Percentiles rank a stretch among this genome's conserved stretches.
These are phyloP conservation scores for Heliconius charithonia DNA, from an alignment of 2,888 invertebrate species.

Conservation along the genomic window DNA sequence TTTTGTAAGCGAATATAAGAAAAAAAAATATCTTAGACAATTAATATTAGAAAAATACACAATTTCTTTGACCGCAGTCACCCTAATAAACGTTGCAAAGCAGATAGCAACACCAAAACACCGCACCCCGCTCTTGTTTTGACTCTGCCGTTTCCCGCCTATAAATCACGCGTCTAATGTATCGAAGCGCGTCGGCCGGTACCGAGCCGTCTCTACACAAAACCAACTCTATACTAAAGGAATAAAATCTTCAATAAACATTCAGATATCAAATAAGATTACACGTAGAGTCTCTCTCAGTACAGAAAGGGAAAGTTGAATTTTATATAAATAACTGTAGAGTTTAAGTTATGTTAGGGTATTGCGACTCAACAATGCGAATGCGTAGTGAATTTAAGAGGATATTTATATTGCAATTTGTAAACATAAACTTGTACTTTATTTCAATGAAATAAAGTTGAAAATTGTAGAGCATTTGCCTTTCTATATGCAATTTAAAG, in stretches of 20 bases:
- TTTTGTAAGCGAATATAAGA: not conserved
- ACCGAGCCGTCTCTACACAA: slow-evolving; percentile 60
- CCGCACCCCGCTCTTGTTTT: slow-evolving; percentile 71
- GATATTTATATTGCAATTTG: not conserved
- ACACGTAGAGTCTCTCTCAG: slow-evolving; percentile 25
- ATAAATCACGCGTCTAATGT: slow-evolving; percentile 83
- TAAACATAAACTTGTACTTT: slow-evolving; percentile 31
- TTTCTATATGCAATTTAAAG: slow-evolving; percentile 44
- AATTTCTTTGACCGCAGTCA: slow-evolving; percentile 45
- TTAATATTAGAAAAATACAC: not conserved
- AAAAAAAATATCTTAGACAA: not conserved
- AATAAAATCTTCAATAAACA: slow-evolving; percentile 9
- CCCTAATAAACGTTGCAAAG: slow-evolving; percentile 56
- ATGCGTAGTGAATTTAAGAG: slow-evolving; percentile 49
- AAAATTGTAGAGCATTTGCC: not conserved
- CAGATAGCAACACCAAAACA: slow-evolving; percentile 50
- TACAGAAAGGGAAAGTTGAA: slow-evolving; percentile 31
- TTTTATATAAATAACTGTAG: slow-evolving; percentile 40
- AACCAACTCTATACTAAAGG: slow-evolving; percentile 49
- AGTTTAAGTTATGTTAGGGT: slow-evolving; percentile 50
- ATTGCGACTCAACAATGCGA: slow-evolving; percentile 57
- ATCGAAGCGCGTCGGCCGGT: slow-evolving; percentile 76
- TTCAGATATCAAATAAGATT: slow-evolving; percentile 40
- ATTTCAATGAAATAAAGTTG: slow-evolving; percentile 49
- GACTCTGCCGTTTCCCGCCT: slow-evolving; percentile 75